These are phyloP conservation scores for Fistularia tabacaria DNA, from an alignment of 2,797 vertebrate species.

Conservation along the genomic window DNA sequence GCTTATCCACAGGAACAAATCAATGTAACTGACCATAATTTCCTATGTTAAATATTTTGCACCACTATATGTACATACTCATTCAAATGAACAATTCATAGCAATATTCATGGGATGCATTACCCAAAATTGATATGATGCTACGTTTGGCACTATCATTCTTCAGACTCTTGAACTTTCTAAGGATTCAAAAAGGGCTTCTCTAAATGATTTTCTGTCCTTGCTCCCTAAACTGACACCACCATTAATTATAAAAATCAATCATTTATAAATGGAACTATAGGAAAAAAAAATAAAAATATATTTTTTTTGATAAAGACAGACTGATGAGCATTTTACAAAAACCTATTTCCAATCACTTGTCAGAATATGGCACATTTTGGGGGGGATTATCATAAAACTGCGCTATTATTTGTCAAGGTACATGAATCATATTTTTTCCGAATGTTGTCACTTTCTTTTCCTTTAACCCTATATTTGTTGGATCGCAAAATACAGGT, in stretches of 20 bases:
- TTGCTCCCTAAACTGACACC: slow-evolving; percentile 61
- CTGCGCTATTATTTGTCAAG: slow-evolving; percentile 44
- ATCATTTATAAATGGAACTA: slow-evolving; percentile 28
- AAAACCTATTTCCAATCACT: slow-evolving; percentile 57
- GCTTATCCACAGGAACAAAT: slow-evolving; percentile 72
- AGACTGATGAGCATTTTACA: slow-evolving; percentile 60
- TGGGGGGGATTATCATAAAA: slow-evolving; percentile 41
- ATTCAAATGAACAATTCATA: slow-evolving; percentile 70
- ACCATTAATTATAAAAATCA: not conserved
- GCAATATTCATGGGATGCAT: slow-evolving; percentile 77
- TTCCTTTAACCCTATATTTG: slow-evolving; percentile 68
- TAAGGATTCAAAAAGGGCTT: slow-evolving; percentile 69
- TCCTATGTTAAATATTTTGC: slow-evolving; percentile 66
- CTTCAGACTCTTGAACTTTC: slow-evolving; percentile 59
- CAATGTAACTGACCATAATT: slow-evolving; percentile 62
- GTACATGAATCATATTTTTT: slow-evolving; percentile 65
- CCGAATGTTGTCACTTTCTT: slow-evolving; percentile 68
- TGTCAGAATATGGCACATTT: slow-evolving; percentile 51
- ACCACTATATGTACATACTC: slow-evolving; percentile 76
- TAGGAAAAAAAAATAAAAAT: slow-evolving; percentile 38
- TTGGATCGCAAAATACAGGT: slow-evolving; percentile 64
- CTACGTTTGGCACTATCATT: slow-evolving; percentile 56
- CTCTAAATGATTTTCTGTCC: slow-evolving; percentile 56
- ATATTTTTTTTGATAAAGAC: slow-evolving; percentile 69
- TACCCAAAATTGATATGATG: slow-evolving; percentile 66